Conservation (phyloP, 2,888 invertebrate species). For the Drosophila macrospina region DNA sequence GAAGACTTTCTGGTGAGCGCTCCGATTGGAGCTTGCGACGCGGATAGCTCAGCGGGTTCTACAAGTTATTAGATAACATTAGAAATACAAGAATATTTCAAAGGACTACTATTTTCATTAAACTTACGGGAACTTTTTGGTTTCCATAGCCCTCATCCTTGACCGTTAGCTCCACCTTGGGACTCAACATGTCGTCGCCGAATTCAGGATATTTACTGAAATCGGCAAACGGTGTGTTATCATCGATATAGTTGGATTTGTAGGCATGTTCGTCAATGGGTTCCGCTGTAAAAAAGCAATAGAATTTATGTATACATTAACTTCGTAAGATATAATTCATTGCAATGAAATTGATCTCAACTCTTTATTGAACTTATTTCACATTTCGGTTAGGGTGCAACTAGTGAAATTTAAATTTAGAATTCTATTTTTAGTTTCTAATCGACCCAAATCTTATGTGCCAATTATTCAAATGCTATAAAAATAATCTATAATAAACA, state of each 20-base stretch:
- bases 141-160: conserved; percentile 68
- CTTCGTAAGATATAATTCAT: conserved; percentile 5
- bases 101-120: neutral
- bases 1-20: conserved; percentile 76
- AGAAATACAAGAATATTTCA: neutral
- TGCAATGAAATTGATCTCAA: conserved; percentile 5
- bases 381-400: conserved; percentile 31
- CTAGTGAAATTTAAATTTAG: conserved; percentile 47
- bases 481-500: conserved; percentile 25
- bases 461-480: conserved; percentile 19
- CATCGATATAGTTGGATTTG: conserved; percentile 71
- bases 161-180: conserved; percentile 68
- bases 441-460: conserved; percentile 40
- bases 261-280: conserved; percentile 72
- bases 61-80: conserved; percentile 18
- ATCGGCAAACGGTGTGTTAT: conserved; percentile 75
- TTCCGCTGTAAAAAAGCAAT: conserved; percentile 59
- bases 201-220: conserved; percentile 68
- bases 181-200: conserved; percentile 63
- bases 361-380: conserved; percentile 31
- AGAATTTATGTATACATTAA: neutral
- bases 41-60: conserved; percentile 78
- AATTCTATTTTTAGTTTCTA: conserved; percentile 46
- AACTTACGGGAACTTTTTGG: conserved; percentile 48
- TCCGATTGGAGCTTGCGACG: conserved; percentile 81